These are phyloP conservation scores for Mesocricetus auratus DNA, from an alignment of 2,113 vertebrate species.

Conservation along the genomic window DNA sequence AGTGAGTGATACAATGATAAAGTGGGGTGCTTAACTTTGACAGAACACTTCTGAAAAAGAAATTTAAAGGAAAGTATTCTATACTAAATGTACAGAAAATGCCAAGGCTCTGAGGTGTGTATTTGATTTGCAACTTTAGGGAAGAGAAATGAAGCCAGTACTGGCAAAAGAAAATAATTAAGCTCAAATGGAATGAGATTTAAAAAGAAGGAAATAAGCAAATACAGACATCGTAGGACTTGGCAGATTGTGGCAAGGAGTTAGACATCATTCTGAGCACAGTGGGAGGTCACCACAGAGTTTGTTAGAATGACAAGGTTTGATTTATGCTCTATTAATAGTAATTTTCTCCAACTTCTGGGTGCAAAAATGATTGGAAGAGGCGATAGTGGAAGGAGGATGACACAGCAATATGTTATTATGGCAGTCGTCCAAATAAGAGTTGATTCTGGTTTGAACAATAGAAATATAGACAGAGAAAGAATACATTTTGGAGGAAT, in stretches of 20 bases:
- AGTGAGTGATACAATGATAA: too few relatives aligned
- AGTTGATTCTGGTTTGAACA: conserved; percentile 43
- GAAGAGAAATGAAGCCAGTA: conserved; percentile 19
- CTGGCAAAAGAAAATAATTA: conserved; percentile 34
- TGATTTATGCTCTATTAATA: conserved; percentile 59
- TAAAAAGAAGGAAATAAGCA: not conserved
- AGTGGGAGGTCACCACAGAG: not conserved
- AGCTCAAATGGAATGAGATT: not conserved
- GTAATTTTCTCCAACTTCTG: not conserved
- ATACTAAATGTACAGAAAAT: not conserved
- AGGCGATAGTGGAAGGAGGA: not conserved
- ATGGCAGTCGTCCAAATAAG: not conserved
- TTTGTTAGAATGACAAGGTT: conserved; percentile 31
- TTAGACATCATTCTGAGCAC: conserved; percentile 36
- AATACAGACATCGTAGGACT: not conserved
- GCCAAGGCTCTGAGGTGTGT: not conserved
- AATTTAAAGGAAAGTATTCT: not conserved
- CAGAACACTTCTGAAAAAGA: not conserved
- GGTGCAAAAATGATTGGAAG: conserved; percentile 7
- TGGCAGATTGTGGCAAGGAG: not conserved
- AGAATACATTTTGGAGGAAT: not conserved
- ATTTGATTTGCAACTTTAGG: not conserved
- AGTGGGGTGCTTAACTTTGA: not conserved
- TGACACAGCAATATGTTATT: not conserved
- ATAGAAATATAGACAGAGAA: not conserved